Evolutionary conservation across 2,797 vertebrate genomes (phyloP), one percentile per base, ranked within the genome.

Genomic region (Podarcis siculus): DNA sequence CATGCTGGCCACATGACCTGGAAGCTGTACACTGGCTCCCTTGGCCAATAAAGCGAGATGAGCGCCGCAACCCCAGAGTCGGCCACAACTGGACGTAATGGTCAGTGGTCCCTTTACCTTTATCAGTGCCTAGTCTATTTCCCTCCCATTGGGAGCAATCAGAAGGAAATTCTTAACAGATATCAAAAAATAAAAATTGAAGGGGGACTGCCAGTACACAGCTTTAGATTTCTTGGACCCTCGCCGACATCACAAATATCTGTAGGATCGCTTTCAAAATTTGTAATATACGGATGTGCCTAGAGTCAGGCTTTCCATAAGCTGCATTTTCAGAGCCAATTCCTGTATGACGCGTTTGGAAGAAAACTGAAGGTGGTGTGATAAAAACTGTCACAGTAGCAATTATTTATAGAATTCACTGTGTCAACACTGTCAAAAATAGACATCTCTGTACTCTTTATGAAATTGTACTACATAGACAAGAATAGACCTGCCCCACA

Each of bases 301-400:
- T 69, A 61, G 35, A 78, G 66, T 15, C 37, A 61, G 32, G 27
- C 77, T 72, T 79, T 73, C 39, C 49, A 35, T 64, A 73, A 80
- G 4, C 13, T 72, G 23, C 21, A 8, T 76, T 39, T 61, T 61
- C 69, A 67, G 42, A 45, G 61, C 15, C n/a, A 37, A 82, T 10
- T 72, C 13, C 37, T 72, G 8, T 42, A 39, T 61, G 42, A 79
- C 49, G 45, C 86, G 88, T 77, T 72, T 81, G 35, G 10, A 85
- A 67, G 55, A 92, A 92, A 85, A 49, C 75, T 86, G 45, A 37
- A 42, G 45, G 30, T 0, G 0, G 15, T 9, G 73, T 58, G 39
- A 10, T 79, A 83, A 92, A 91, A 93, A 61, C 72, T 27, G 25
- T 79, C 89, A 90, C 7, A 82, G 82, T 75, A 93, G 89, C 89